phyloP scores from a whole-genome alignment of 2,797 vertebrate species.

The Clarias pachynema region DNA sequence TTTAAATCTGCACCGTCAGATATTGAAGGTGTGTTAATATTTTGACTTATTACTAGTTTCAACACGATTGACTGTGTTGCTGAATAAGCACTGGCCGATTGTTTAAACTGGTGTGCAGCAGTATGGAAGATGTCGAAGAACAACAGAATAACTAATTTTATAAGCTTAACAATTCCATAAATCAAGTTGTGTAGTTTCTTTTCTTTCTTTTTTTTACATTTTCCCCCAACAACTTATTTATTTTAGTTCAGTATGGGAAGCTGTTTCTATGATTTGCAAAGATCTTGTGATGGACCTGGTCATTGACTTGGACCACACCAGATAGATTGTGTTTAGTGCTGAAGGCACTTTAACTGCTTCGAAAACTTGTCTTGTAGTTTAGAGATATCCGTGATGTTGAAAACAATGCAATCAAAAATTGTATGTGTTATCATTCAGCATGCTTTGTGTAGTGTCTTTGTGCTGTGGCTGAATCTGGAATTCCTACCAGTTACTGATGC shows the following conservation, averaged over 20 bases:
- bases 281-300: background rate
- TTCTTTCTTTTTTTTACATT: background rate
- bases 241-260: background rate
- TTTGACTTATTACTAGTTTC: background rate
- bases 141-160: background rate
- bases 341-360: background rate
- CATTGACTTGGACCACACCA: background rate
- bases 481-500: background rate
- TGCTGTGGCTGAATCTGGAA: background rate
- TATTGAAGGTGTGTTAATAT: conserved; percentile 12
- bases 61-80: background rate
- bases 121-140: background rate
- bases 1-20: background rate
- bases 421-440: background rate
- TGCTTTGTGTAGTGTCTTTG: background rate
- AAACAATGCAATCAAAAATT: background rate
- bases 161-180: background rate
- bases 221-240: background rate
- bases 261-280: background rate
- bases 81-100: background rate
- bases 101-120: background rate
- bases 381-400: background rate
- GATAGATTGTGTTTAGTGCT: background rate
- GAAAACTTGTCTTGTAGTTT: background rate
- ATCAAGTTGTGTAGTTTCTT: background rate